phyloP scores from a whole-genome alignment of 2,113 vertebrate genomes.

The Phyllopteryx taeniolatus region DNA sequence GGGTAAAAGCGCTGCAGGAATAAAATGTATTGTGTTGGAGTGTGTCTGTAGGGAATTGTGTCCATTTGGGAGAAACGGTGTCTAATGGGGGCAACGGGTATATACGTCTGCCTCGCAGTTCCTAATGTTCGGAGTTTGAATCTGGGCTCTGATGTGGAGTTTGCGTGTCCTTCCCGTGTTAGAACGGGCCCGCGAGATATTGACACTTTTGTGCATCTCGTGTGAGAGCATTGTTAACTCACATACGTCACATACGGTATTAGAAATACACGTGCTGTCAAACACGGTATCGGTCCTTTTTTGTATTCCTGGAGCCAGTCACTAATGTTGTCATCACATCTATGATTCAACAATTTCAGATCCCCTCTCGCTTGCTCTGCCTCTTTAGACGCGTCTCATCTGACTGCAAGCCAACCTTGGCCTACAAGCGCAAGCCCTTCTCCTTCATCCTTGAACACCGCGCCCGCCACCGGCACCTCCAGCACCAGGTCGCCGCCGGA shows the following conservation, averaged over 20 bases:
- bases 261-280: not conserved
- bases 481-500: not conserved
- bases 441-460: not conserved
- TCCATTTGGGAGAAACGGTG: too few species aligned
- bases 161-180: too few species aligned
- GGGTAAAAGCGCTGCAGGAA: conserved; percentile 68
- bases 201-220: not conserved
- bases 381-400: conserved; percentile 81
- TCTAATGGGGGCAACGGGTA: too few species aligned
- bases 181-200: too few species aligned
- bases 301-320: not conserved
- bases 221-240: not conserved
- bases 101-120: too few species aligned
- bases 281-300: not conserved
- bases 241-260: not conserved
- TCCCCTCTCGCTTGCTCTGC: not conserved
- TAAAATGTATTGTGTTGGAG: too few species aligned
- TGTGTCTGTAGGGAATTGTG: too few species aligned
- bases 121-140: too few species aligned
- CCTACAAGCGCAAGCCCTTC: conserved; percentile 16
- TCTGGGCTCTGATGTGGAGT: too few species aligned
- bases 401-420: conserved; percentile 61
- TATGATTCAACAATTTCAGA: not conserved
- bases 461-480: not conserved
- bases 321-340: not conserved